Conservation (phyloP, 2,113 vertebrate genomes). For the Pomatorhinus ruficollis region DNA sequence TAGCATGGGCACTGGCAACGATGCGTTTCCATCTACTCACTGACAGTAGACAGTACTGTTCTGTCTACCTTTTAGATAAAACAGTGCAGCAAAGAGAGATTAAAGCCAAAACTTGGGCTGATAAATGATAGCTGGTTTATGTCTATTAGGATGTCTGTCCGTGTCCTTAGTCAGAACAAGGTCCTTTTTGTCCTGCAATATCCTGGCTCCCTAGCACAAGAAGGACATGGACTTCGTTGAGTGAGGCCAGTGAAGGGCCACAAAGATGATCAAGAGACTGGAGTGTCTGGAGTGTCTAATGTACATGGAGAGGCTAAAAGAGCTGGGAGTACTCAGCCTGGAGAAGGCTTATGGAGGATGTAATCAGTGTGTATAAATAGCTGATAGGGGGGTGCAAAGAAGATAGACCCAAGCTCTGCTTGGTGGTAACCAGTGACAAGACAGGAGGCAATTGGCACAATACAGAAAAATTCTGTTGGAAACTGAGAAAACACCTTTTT, state of each 20-base stretch:
- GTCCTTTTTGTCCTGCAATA: not conserved
- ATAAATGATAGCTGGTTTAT: not conserved
- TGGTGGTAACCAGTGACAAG: not conserved
- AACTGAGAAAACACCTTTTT: not conserved
- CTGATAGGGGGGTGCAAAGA: not conserved
- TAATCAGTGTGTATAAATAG: not conserved
- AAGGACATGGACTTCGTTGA: not conserved
- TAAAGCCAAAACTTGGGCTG: not conserved
- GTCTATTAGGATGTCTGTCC: not conserved
- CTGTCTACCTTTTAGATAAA: not conserved
- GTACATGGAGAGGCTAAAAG: not conserved
- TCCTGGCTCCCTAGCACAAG: not conserved
- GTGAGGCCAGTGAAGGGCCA: not conserved
- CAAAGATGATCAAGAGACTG: not conserved
- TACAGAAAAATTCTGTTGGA: not conserved
- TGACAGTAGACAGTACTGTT: not conserved
- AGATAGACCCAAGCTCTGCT: not conserved
- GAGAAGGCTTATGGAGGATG: not conserved
- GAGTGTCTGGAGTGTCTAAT: not conserved
- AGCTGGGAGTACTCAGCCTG: not conserved
- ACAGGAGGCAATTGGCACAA: not conserved
- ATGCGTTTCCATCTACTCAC: not conserved
- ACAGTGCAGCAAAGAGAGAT: not conserved
- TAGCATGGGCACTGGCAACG: not conserved
- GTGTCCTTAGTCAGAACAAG: not conserved